These are phyloP conservation scores for rabbit (Oryctolagus cuniculus) DNA, from an alignment of 2,113 vertebrate genomes.

Conservation along the genomic window mOryCun1.1 NC_091444.1:34287501-34288000, in stretches of 20 bases:
- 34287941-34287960: background rate
- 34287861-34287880: background rate
- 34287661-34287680: background rate
- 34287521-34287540: background rate
- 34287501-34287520: conserved; percentile 32
- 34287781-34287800: background rate
- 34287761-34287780: conserved; percentile 39
- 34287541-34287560: conserved; percentile 1
- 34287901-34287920: background rate
- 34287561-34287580: conserved; percentile 3
- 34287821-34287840: background rate
- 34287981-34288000: background rate
- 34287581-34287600: background rate
- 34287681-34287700: background rate
- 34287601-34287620: background rate
- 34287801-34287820: background rate
- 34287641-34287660: background rate
- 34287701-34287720: background rate
- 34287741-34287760: background rate
- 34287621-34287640: background rate
- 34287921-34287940: background rate
- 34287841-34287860: too few species aligned
- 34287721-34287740: background rate
- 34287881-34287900: background rate
- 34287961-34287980: background rate